Conservation (phyloP, 2,888 invertebrate species). For the Drosophila limbata region DNA sequence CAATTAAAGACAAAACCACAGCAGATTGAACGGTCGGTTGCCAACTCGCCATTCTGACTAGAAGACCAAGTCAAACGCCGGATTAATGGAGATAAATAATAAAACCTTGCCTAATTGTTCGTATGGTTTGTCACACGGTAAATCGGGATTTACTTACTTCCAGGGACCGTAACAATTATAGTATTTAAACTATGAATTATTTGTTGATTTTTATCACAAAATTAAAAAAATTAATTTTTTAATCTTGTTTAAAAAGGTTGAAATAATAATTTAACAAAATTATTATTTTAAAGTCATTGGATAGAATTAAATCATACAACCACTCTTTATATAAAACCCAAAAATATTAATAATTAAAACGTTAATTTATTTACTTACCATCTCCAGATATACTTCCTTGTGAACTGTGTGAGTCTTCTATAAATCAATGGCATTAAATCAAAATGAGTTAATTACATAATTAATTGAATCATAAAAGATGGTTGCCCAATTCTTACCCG, state of each 20-base stretch:
- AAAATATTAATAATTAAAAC: no score
- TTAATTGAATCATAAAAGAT: no score
- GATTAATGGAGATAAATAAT: not conserved
- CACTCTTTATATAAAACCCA: no score
- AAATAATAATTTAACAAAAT: no score
- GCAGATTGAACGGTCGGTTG: constrained; percentile 52
- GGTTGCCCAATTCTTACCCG: constrained; percentile 61
- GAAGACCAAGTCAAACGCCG: not conserved
- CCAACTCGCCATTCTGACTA: constrained; percentile 8
- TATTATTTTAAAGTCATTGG: no score
- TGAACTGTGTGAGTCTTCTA: constrained; percentile 85
- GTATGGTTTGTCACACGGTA: constrained; percentile 41
- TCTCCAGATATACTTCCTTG: constrained; percentile 85
- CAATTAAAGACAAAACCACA: constrained; percentile 70
- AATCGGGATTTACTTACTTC: not conserved
- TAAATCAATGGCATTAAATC: constrained; percentile 38
- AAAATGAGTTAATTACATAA: not conserved
- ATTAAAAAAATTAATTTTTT: no score
- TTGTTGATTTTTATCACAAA: not conserved
- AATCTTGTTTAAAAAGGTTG: no score
- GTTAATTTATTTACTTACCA: constrained; percentile 76
- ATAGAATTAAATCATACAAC: no score
- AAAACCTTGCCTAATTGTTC: constrained; percentile 19
- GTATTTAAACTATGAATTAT: not conserved
- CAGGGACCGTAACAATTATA: not conserved